Evolutionary conservation across 2,888 invertebrate genomes (phyloP).

Genomic region (Microctonus aethiopoides): DNA sequence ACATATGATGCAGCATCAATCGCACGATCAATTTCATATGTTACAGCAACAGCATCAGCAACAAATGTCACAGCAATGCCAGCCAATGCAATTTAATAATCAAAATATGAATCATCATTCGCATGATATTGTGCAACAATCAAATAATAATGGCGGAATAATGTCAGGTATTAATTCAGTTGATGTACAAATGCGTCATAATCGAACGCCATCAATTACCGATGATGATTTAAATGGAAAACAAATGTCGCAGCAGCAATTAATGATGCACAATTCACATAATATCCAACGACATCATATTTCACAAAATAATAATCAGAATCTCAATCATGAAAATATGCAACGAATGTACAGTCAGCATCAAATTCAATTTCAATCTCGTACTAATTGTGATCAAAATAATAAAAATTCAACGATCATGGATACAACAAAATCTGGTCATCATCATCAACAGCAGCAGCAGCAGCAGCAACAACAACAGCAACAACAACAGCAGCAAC

Average conservation of each 20-base stretch:
- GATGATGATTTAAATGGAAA: constrained; percentile 58
- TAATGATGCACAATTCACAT: constrained; percentile 56
- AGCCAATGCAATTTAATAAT: constrained; percentile 58
- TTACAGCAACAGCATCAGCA: constrained; percentile 69
- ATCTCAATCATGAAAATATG: constrained; percentile 53
- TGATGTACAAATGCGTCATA: constrained; percentile 56
- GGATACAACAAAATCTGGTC: constrained; percentile 50
- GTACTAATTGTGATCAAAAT: constrained; percentile 59
- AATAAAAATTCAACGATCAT: constrained; percentile 45
- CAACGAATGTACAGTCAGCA: constrained; percentile 58
- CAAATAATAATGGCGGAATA: constrained; percentile 51
- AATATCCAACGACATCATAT: constrained; percentile 58
- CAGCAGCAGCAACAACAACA: constrained; percentile 42
- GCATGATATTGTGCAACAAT: constrained; percentile 59
- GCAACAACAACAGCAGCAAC: constrained; percentile 28
- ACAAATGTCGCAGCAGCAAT: constrained; percentile 53
- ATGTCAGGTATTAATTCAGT: constrained; percentile 51
- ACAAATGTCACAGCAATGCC: constrained; percentile 67
- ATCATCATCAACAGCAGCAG: constrained; percentile 46
- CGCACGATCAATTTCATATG: constrained; percentile 53
- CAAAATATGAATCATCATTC: constrained; percentile 63
- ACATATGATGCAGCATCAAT: constrained; percentile 50
- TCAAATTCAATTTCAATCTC: constrained; percentile 55
- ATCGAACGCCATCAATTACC: constrained; percentile 45
- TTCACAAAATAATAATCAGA: constrained; percentile 53